Percentiles rank a stretch among this genome's conserved stretches.
phyloP scores from a whole-genome alignment of 2,888 invertebrate species.

The Conchocele bisecta region DNA sequence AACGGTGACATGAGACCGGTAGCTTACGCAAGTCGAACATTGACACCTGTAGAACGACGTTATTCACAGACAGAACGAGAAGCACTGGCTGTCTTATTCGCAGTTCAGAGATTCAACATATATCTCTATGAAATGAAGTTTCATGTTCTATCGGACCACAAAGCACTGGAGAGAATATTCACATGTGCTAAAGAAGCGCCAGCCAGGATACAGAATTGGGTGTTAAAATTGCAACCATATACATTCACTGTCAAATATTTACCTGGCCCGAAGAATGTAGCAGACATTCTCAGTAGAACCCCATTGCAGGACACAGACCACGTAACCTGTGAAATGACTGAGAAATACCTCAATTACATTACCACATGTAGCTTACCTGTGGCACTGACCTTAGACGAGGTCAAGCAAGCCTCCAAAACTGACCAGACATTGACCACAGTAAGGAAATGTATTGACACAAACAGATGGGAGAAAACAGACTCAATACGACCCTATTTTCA shows the following conservation, averaged over 20 bases:
- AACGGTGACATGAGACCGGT: slow-evolving; percentile 11
- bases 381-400: slow-evolving; percentile 10
- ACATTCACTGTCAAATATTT: slow-evolving; percentile 8
- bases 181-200: not conserved
- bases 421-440: slow-evolving; percentile 2
- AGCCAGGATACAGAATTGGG: slow-evolving; percentile 8
- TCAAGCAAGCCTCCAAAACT: not conserved
- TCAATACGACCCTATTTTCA: slow-evolving; percentile 7
- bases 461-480: slow-evolving; percentile 10
- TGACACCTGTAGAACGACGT: not conserved
- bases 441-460: not conserved
- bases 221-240: slow-evolving; percentile 15
- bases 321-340: slow-evolving; percentile 1
- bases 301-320: not conserved
- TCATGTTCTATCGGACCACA: not conserved
- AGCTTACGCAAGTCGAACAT: slow-evolving; percentile 9
- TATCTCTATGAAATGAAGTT: slow-evolving; percentile 10
- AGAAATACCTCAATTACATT: slow-evolving; percentile 14
- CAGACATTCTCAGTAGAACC: slow-evolving; percentile 6
- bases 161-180: slow-evolving; percentile 2
- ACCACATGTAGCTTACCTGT: not conserved
- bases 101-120: slow-evolving; percentile 4
- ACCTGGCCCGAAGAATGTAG: not conserved
- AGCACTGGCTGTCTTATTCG: not conserved
- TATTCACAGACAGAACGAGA: slow-evolving; percentile 13